These are phyloP conservation scores for Clarias platycephalus DNA, from an alignment of 2,797 vertebrate species.

Conservation along the genomic window DNA sequence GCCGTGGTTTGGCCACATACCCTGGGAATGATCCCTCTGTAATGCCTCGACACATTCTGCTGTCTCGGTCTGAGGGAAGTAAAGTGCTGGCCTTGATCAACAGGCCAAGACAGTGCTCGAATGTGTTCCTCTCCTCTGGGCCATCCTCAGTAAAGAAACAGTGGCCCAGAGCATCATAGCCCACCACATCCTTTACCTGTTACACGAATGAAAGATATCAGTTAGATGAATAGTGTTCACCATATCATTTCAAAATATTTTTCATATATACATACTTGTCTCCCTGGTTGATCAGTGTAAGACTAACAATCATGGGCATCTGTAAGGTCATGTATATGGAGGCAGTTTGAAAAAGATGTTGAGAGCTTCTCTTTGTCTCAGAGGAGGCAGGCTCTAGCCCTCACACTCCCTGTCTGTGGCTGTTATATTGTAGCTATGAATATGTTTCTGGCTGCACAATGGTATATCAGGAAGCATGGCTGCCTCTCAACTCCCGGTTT, in stretches of 20 bases:
- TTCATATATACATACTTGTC: not conserved
- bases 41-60: conserved; percentile 89
- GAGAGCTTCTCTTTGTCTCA: not conserved
- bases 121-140: conserved; percentile 92
- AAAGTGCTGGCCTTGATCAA: conserved; percentile 88
- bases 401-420: not conserved
- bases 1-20: conserved; percentile 88
- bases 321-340: not conserved
- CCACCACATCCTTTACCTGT: conserved; percentile 91
- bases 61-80: conserved; percentile 91
- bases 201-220: not conserved
- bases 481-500: not conserved
- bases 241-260: not conserved
- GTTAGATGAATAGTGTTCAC: not conserved
- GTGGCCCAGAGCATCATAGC: conserved; percentile 88
- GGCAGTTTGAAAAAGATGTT: not conserved
- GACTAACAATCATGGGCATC: not conserved
- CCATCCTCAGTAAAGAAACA: conserved; percentile 97
- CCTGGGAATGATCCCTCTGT: conserved; percentile 85
- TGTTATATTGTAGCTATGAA: not conserved
- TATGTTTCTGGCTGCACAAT: not conserved
- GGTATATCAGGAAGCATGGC: not conserved
- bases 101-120: conserved; percentile 93
- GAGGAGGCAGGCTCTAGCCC: not conserved
- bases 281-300: not conserved